Percentiles rank a stretch among this genome's conserved stretches.
Evolutionary conservation across 2,113 vertebrate genomes (phyloP).

Genomic region (Sturnus vulgaris): DNA sequence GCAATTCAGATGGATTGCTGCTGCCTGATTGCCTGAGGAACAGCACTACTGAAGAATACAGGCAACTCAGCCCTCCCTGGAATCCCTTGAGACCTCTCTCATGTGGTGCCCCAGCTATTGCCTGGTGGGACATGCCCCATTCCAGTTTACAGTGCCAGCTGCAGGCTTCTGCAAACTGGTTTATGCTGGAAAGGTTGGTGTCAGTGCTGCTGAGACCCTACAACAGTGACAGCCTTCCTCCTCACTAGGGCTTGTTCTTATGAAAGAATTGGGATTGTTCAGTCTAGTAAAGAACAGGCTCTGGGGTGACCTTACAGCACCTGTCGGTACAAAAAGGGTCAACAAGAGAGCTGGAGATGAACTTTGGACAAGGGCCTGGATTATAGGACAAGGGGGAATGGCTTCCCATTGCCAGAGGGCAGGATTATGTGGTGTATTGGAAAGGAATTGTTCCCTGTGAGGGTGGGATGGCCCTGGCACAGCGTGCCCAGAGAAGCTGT

Average conservation of each 20-base stretch:
- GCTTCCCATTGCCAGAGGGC: neutral
- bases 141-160: neutral
- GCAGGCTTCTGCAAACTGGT: neutral
- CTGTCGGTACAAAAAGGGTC: neutral
- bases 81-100: neutral
- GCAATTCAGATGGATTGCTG: neutral
- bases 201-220: neutral
- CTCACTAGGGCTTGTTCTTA: neutral
- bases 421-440: neutral
- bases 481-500: neutral
- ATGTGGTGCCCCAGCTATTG: neutral
- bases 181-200: neutral
- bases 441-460: neutral
- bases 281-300: neutral
- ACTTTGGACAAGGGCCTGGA: neutral
- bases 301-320: neutral
- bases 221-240: neutral
- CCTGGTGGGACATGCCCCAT: accelerated
- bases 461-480: neutral
- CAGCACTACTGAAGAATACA: neutral
- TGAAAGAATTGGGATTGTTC: neutral
- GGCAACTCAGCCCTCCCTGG: neutral
- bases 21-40: neutral
- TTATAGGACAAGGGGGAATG: neutral
- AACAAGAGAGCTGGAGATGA: neutral